Evolutionary conservation across 1,140 invertebrate genomes (phyloP), one percentile per base, ranked within the genome.

Genomic region (Eulimnadia texana): DNA sequence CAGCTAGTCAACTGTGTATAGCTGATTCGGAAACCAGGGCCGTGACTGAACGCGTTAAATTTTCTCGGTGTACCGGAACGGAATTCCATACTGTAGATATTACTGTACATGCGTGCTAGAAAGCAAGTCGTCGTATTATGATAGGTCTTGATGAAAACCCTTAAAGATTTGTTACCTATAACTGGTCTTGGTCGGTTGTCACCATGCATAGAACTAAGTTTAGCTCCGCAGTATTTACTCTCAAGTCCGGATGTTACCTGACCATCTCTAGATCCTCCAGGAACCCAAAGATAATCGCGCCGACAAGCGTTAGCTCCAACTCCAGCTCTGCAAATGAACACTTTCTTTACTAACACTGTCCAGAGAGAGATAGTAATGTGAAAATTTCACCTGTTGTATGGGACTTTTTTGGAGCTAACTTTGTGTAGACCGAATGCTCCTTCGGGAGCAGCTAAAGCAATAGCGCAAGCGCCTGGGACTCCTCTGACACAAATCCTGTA

Each of bases 401-500:
- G 60, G 9, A 61, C 27, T 27, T 28, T 23, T 16, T 27, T 53
- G 22, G 60, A 61, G 22, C 20, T 61, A 25, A 51, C 22, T 52
- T 64, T 64, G 10, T 64, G 47, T 13, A 65, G 9, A 3, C 64
- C 61, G 25, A 66, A 66, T 24, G 60, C 58, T 1, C 60, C 65
- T 13, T 63, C 61, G 13, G 29, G 28, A 2, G 64, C 60, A 9
- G 54, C 29, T 28, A 66, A 57, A 1, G 59, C 50, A 23, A 70
- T 60, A 6, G 62, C 63, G 54, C 69, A 70, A 47, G 61, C 61
- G 19, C 64, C 60, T 54, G 57, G 58, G n/a, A 55, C 57, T 22
- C 65, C 63, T 33, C 66, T 62, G 28, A 71, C 64, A 50, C 70
- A 71, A 19, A 69, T 66, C 24, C 65, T 65, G 63, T 70, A 71